phyloP scores from a whole-genome alignment of 1,140 invertebrate species.

The Pseudoatta argentina region DNA sequence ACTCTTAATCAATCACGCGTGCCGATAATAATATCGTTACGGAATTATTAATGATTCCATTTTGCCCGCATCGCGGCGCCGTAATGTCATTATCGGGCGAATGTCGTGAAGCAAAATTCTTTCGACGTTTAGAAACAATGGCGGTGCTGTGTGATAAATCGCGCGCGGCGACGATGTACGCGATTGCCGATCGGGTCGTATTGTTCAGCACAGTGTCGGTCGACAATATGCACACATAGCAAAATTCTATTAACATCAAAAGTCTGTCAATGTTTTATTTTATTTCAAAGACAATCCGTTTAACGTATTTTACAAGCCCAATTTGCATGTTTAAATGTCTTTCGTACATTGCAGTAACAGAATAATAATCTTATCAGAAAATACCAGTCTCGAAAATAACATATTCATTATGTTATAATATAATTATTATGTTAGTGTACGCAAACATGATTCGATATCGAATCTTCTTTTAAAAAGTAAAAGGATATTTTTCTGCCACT shows the following conservation, averaged over 20 bases:
- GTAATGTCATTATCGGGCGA: constrained; percentile 48
- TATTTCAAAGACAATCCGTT: neutral
- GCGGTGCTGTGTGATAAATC: constrained; percentile 40
- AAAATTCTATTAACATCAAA: constrained; percentile 26
- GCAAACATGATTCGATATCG: neutral
- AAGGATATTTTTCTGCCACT: neutral
- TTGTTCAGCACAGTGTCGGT: neutral
- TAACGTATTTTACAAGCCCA: neutral
- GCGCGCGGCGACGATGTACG: neutral
- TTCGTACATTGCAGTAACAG: neutral
- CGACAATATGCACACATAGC: constrained; percentile 13
- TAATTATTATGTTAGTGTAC: neutral
- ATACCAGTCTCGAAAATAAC: neutral
- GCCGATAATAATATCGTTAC: constrained; percentile 57
- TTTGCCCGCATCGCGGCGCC: constrained; percentile 21
- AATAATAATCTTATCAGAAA: neutral
- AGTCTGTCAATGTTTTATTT: neutral
- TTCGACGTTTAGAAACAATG: constrained; percentile 45
- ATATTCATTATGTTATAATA: neutral
- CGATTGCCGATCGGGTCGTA: constrained; percentile 8
- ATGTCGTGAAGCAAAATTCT: constrained; percentile 40
- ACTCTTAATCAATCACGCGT: constrained; percentile 54
- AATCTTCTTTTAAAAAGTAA: neutral
- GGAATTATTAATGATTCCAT: constrained; percentile 58
- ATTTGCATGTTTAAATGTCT: neutral